phyloP scores from a whole-genome alignment of 2,888 invertebrate species.

The Eustalomyia histrio region DNA sequence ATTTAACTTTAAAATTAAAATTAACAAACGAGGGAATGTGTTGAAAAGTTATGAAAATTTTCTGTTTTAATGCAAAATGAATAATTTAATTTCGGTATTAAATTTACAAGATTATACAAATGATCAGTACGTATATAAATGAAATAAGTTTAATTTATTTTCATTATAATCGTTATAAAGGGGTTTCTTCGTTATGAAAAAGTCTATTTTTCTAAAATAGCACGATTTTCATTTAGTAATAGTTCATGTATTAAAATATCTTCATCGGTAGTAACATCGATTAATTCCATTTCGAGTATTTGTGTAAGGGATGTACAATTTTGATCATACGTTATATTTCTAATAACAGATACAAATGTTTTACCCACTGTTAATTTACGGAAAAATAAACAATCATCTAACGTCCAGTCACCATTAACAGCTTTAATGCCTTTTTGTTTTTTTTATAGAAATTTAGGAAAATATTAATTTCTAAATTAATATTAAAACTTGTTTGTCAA shows the following conservation, averaged over 20 bases:
- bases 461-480: conserved; percentile 12
- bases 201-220: conserved; percentile 71
- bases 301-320: conserved; percentile 83
- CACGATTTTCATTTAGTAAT: conserved; percentile 84
- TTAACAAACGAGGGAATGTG: conserved; percentile 56
- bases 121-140: conserved; percentile 34
- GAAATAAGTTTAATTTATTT: neutral
- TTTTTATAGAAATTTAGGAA: neutral
- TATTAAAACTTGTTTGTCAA: conserved; percentile 6
- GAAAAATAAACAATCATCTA: conserved; percentile 86
- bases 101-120: conserved; percentile 13
- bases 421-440: conserved; percentile 81
- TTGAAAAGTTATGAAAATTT: conserved; percentile 24
- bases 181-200: neutral
- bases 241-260: conserved; percentile 85
- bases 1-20: conserved; percentile 18
- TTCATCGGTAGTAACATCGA: conserved; percentile 85
- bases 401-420: conserved; percentile 78
- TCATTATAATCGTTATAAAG: neutral
- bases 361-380: conserved; percentile 86
- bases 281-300: conserved; percentile 84
- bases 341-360: conserved; percentile 85
- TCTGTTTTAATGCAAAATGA: conserved; percentile 1
- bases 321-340: conserved; percentile 83
- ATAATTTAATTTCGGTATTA: neutral